These are phyloP conservation scores for Ischnus inquisitorius DNA, from an alignment of 2,888 invertebrate species.

Conservation along the genomic window DNA sequence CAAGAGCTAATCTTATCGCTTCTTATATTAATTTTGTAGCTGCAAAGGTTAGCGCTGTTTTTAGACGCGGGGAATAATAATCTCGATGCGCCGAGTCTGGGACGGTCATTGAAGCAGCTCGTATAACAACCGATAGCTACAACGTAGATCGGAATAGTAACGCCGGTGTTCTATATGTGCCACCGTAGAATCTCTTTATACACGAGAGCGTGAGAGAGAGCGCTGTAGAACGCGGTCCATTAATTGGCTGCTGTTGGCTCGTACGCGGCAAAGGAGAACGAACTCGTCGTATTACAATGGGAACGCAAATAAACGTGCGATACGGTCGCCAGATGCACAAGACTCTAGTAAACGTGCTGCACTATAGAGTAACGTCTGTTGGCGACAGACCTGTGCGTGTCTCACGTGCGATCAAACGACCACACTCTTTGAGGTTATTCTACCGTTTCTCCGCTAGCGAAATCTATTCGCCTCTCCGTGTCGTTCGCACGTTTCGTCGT, in stretches of 20 bases:
- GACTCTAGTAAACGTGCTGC: constrained; percentile 42
- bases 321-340: constrained; percentile 37
- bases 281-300: constrained; percentile 78
- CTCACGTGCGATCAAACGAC: constrained; percentile 42
- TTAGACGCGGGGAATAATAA: no score
- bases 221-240: constrained; percentile 70
- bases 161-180: background rate
- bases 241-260: constrained; percentile 74
- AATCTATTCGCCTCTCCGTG: background rate
- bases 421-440: background rate
- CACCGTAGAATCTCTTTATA: background rate
- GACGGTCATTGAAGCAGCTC: background rate
- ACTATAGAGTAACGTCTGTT: constrained; percentile 19
- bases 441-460: background rate
- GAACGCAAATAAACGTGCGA: constrained; percentile 77
- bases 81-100: no score
- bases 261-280: constrained; percentile 76
- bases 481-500: background rate
- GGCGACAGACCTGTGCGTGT: constrained; percentile 29
- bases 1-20: constrained; percentile 60
- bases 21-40: background rate
- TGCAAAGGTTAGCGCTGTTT: background rate
- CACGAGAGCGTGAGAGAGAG: background rate
- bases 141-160: background rate
- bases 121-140: background rate